These are phyloP conservation scores for Protula sp. DNA, from an alignment of 2,888 invertebrate species.

Conservation along the genomic window DNA sequence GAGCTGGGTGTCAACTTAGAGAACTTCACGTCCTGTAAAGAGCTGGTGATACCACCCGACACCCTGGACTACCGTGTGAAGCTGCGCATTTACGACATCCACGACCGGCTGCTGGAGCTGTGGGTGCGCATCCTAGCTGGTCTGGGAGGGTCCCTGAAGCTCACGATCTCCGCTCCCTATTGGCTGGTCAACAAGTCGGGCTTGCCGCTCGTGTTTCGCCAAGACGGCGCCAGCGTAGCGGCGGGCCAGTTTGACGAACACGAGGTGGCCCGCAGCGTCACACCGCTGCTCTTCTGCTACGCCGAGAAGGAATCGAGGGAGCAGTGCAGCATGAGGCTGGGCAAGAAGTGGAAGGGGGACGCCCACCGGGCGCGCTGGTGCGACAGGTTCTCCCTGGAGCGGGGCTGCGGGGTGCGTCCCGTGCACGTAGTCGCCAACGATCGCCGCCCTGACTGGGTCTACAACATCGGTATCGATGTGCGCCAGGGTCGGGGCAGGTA, in stretches of 20 bases:
- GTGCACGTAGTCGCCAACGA: slow-evolving; percentile 62
- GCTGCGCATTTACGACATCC: slow-evolving; percentile 70
- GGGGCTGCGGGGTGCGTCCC: slow-evolving; percentile 66
- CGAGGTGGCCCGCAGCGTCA: slow-evolving; percentile 85
- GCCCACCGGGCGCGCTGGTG: slow-evolving; percentile 57
- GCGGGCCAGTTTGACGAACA: slow-evolving; percentile 89
- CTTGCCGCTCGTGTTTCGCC: slow-evolving; percentile 88
- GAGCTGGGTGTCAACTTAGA: slow-evolving; percentile 75
- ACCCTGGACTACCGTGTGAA: slow-evolving; percentile 61
- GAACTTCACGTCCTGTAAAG: slow-evolving; percentile 71
- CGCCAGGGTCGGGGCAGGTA: slow-evolving; percentile 83
- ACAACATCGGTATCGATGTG: slow-evolving; percentile 83
- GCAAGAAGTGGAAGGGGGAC: slow-evolving; percentile 52
- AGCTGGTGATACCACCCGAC: slow-evolving; percentile 58
- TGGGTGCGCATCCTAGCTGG: slow-evolving; percentile 63
- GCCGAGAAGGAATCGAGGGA: slow-evolving; percentile 73
- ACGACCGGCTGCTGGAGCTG: slow-evolving; percentile 70
- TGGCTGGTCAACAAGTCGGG: slow-evolving; percentile 97
- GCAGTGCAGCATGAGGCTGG: slow-evolving; percentile 62
- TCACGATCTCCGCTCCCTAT: slow-evolving; percentile 77
- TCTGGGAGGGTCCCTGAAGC: slow-evolving; percentile 63
- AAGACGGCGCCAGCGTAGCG: slow-evolving; percentile 61
- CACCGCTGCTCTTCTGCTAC: slow-evolving; percentile 89
- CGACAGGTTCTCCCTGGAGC: slow-evolving; percentile 77
- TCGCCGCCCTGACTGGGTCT: slow-evolving; percentile 65